These are phyloP conservation scores for Conger conger DNA, from an alignment of 2,113 vertebrate species.

Conservation along the genomic window DNA sequence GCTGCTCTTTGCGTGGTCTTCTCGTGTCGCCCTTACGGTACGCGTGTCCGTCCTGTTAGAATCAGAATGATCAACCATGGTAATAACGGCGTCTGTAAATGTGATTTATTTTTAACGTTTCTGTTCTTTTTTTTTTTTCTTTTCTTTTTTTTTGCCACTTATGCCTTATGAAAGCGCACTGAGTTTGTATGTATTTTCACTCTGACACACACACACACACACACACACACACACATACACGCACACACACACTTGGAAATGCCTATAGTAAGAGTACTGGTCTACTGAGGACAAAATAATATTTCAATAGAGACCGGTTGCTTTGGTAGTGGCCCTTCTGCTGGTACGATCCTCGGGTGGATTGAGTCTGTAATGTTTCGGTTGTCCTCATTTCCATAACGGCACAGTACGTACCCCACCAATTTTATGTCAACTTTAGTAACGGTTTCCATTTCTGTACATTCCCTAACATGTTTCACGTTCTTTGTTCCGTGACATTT, in stretches of 20 bases:
- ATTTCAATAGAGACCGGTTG: background rate
- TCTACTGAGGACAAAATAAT: background rate
- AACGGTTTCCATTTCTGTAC: slow-evolving; percentile 27
- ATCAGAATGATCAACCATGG: slow-evolving; percentile 23
- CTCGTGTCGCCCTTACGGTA: background rate
- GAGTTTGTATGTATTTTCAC: slow-evolving; percentile 51
- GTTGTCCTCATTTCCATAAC: background rate
- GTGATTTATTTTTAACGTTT: slow-evolving; percentile 18
- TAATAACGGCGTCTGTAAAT: slow-evolving; percentile 35
- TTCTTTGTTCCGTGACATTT: slow-evolving; percentile 13
- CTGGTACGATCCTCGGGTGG: background rate
- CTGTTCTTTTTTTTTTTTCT: slow-evolving; percentile 32
- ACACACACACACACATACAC: slow-evolving; percentile 43
- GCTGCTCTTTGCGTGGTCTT: background rate
- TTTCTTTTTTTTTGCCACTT: slow-evolving; percentile 52
- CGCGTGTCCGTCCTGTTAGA: slow-evolving; percentile 44
- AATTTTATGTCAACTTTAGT: slow-evolving; percentile 20
- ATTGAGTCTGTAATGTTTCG: background rate
- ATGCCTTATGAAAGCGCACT: slow-evolving; percentile 66
- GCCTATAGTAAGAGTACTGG: background rate
- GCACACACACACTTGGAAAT: slow-evolving; percentile 43
- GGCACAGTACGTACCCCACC: slow-evolving; percentile 5
- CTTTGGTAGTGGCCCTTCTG: background rate
- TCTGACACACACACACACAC: slow-evolving; percentile 38
- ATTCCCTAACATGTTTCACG: slow-evolving; percentile 23